Percentiles rank a stretch among this genome's conserved stretches.
phyloP scores from a whole-genome alignment of 2,888 invertebrate species.

The Gymnocheta viridis region DNA sequence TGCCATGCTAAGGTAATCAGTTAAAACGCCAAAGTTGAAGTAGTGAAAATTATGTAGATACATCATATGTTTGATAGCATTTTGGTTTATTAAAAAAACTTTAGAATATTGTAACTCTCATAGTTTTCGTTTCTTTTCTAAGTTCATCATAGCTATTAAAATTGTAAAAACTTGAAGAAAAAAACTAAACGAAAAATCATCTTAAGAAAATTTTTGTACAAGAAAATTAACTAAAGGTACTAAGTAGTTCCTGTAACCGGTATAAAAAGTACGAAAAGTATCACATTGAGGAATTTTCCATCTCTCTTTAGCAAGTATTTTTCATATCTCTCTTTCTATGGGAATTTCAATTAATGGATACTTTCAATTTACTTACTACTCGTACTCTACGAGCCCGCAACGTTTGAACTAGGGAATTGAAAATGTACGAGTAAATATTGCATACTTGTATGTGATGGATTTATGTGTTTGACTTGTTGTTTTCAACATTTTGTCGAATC shows the following conservation, averaged over 20 bases:
- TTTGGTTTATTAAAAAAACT: no score
- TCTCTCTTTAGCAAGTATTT: neutral
- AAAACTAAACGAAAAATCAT: neutral
- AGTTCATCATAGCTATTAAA: no score
- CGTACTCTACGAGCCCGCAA: constrained; percentile 41
- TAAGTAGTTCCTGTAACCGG: neutral
- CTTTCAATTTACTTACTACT: constrained; percentile 50
- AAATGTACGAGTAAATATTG: constrained; percentile 27
- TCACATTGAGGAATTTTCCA: neutral
- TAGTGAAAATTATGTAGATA: no score
- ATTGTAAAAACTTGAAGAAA: no score
- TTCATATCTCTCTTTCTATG: constrained; percentile 44
- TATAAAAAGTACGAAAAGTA: constrained; percentile 1
- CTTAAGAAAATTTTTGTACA: neutral
- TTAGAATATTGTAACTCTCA: no score
- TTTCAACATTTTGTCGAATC: constrained; percentile 60
- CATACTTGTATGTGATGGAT: constrained; percentile 39
- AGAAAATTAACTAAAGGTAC: neutral
- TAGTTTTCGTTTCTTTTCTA: no score
- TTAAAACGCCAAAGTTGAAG: no score
- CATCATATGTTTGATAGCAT: no score
- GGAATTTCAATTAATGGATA: constrained; percentile 58
- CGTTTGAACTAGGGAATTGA: constrained; percentile 30
- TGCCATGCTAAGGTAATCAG: no score
- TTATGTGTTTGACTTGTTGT: constrained; percentile 36